Evolutionary conservation across 2,113 vertebrate genomes (phyloP), one percentile per base, ranked within the genome.

Genomic region (Erinaceus europaeus): DNA sequence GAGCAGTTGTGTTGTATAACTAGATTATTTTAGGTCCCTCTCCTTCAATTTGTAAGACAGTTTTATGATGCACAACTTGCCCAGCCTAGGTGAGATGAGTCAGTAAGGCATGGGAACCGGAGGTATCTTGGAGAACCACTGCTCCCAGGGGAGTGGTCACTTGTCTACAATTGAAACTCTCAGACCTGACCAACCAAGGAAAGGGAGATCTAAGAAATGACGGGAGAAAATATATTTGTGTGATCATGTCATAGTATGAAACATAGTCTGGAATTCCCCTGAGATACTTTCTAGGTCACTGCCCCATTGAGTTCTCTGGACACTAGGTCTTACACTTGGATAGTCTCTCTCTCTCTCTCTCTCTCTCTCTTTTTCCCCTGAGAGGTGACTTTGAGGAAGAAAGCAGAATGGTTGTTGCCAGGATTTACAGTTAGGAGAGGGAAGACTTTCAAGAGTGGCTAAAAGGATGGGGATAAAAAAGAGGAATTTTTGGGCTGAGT

Each of bases 11-110:
- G 29, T 32, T 78, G 8, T 44, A 20, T 38, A 78, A 52, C 32
- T 64, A 82, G 29, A 75, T 64, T n/a, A n/a, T n/a, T 83, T 17
- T 20, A 91, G 67, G 34, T 32, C 50, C 42, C 5, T 40, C 50
- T 67, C 38, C 64, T 91, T 80, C 77, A 79, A 73, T 84, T 71
- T 87, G n/a, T 65, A 90, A 82, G 27, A 11, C 77, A 89, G 0
- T 76, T 86, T 86, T 52, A 36, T 52, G 29, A 46, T 87, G 34
- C 2, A 36, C 82, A 53, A 57, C 38, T 74, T 55, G 40, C 25
- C 46, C 61, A 52, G 55, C 40, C 25, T 21, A 46, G 61, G 27
- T 55, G 73, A 84, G 29, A 57, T 83, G 62, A 34, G 27, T 90
- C 62, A 61, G 34, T 80, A 15, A 27, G 46, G 15, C 52, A 53